Percentiles rank a stretch among this genome's conserved stretches.
Evolutionary conservation across 2,113 vertebrate species (phyloP).

Genomic region (Craseonycteris thonglongyai): DNA sequence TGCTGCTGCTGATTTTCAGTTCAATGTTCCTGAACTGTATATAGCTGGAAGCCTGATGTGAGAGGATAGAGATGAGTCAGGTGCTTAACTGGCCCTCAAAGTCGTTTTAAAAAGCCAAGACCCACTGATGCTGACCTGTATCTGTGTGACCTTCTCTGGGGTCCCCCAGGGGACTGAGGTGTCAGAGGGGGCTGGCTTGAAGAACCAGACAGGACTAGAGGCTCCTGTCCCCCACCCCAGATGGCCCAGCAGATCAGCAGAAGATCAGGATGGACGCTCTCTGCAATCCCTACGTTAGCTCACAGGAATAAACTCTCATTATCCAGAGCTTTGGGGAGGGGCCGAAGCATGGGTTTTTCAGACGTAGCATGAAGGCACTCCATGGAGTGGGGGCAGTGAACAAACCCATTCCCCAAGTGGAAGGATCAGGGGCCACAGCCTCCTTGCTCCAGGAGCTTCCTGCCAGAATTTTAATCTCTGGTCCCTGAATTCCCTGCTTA

Average conservation of each 20-base stretch:
- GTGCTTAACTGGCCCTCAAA: neutral
- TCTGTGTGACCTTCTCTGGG: neutral
- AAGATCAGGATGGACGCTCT: neutral
- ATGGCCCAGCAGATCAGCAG: rapidly evolving
- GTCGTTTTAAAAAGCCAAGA: neutral
- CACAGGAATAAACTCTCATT: neutral
- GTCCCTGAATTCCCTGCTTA: neutral
- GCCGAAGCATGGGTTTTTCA: rapidly evolving
- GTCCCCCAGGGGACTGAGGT: neutral
- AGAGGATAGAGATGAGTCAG: neutral
- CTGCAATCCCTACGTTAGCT: neutral
- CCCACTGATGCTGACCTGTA: neutral
- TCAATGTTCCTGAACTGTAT: neutral
- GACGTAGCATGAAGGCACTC: neutral
- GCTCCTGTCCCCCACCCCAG: neutral
- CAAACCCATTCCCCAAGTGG: neutral
- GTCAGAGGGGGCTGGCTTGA: neutral
- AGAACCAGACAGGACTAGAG: neutral
- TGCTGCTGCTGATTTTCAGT: neutral
- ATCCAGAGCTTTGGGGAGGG: neutral
- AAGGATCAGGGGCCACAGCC: neutral
- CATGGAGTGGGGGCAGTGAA: neutral
- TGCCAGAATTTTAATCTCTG: neutral
- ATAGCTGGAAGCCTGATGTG: rapidly evolving
- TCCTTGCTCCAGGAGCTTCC: neutral